Percentiles rank a stretch among this genome's conserved stretches.
Conservation (phyloP, 1,140 invertebrate species). For the Diploscapter pachys region DNA sequence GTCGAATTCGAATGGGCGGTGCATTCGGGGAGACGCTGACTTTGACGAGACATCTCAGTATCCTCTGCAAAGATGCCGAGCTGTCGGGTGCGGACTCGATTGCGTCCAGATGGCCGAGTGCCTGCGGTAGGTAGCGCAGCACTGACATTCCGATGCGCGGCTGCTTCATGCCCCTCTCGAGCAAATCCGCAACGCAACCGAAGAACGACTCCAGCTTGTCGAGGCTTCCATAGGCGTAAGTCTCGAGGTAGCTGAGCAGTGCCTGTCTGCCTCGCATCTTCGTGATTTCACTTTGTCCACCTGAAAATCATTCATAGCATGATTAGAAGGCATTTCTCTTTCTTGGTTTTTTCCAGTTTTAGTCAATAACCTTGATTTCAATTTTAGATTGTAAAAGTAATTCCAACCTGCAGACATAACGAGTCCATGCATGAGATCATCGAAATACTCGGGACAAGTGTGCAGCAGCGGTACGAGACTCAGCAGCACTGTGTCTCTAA, state of each 20-base stretch:
- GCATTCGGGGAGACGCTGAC: background rate
- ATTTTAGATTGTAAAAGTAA: background rate
- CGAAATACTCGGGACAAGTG: background rate
- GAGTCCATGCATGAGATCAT: constrained; percentile 13
- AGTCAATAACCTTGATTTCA: background rate
- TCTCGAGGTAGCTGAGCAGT: background rate
- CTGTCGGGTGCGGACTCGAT: too few relatives aligned
- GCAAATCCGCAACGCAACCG: background rate
- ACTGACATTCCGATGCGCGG: background rate
- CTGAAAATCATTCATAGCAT: background rate
- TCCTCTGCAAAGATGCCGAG: too few relatives aligned
- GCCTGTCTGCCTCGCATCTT: background rate
- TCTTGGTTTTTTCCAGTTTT: too few relatives aligned
- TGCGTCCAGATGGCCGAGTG: background rate
- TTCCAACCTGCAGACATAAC: constrained; percentile 8
- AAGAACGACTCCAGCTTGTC: background rate
- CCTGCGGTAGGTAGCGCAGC: constrained; percentile 11
- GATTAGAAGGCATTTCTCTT: too few relatives aligned
- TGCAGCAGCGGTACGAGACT: constrained; percentile 1
- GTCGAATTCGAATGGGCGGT: background rate
- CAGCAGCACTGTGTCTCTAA: constrained; percentile 1
- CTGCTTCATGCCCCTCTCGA: background rate
- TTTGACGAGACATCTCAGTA: background rate
- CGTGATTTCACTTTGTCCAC: constrained; percentile 12
- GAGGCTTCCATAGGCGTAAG: background rate